phyloP scores from a whole-genome alignment of 2,113 vertebrate species.

The Euleptes europaea region DNA sequence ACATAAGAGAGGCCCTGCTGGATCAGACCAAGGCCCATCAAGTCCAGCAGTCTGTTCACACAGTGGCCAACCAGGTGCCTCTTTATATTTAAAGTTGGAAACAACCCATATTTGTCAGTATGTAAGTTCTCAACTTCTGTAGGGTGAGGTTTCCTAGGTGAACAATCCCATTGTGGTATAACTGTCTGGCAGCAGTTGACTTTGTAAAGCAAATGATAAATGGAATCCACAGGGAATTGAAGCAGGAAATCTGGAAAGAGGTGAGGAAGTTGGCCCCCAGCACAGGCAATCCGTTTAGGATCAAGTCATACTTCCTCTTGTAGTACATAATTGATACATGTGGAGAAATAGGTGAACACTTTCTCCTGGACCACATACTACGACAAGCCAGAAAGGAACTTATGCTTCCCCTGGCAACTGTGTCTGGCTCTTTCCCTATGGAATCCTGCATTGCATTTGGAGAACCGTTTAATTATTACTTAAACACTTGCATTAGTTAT shows the following conservation, averaged over 20 bases:
- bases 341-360: not conserved
- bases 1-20: too few species aligned
- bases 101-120: not conserved
- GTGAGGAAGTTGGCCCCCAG: not conserved
- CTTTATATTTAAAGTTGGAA: not conserved
- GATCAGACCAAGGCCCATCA: too few species aligned
- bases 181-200: not conserved
- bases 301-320: not conserved
- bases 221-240: too few species aligned
- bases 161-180: not conserved
- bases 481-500: not conserved
- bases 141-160: not conserved
- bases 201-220: not conserved
- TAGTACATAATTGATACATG: not conserved
- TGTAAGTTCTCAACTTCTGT: not conserved
- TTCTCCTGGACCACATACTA: not conserved
- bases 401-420: not conserved
- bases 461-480: not conserved
- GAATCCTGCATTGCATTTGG: not conserved
- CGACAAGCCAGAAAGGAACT: not conserved
- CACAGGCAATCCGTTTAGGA: not conserved
- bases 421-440: not conserved
- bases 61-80: too few species aligned
- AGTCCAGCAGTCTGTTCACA: too few species aligned
- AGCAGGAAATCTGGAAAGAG: not conserved